Evolutionary conservation across 2,797 vertebrate species (phyloP), one percentile per base, ranked within the genome.

Genomic region (Crocidura indochinensis): DNA sequence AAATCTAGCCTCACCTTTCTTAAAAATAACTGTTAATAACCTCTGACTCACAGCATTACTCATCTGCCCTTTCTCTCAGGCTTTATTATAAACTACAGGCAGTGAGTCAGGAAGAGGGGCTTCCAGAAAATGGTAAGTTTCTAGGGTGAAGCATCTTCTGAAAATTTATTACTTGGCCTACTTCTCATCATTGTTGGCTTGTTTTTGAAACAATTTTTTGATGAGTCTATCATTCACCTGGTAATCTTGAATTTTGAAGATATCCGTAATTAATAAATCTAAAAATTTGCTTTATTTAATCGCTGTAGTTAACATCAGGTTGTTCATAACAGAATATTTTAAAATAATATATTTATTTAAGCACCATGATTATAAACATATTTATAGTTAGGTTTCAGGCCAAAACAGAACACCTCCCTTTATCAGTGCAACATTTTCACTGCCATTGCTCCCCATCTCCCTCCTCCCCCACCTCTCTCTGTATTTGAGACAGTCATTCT

Each of bases 11-110:
- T 81, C 81, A 88, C 77, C 87, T 96, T 95, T 92, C 87, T 95
- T 89, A 82, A 92, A 94, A 96, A 74, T 95, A 93, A 84, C 80
- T 65, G 24, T 88, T 92, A 95, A 92, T 95, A 95, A 91, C 87
- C 31, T 77, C 87, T 93, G 93, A 95, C 72, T 93, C 84, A 93
- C 9, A 87, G 46, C 19, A 38, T 93, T 85, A 90, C 72, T 94
- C 92, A 92, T 85, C 56, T 82, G 86, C 26, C 38, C 73, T 90
- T 88, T 83, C 83, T 88, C 62, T 84, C 22, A 75, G 77, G 60
- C n/a, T 86, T 88, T 53, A 60, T 91, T 80, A 91, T 84, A 84
- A 92, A 64, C 47, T 83, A 65, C 1, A 64, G 49, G 44, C 9
- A 44, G 44, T 92, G 92, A 90, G 71, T 92, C 91, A 92, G 60